A percentile compares a stretch with the other conserved stretches of the same genome.
phyloP scores from a whole-genome alignment of 2,888 invertebrate species.

The Amblyteles armatorius region DNA sequence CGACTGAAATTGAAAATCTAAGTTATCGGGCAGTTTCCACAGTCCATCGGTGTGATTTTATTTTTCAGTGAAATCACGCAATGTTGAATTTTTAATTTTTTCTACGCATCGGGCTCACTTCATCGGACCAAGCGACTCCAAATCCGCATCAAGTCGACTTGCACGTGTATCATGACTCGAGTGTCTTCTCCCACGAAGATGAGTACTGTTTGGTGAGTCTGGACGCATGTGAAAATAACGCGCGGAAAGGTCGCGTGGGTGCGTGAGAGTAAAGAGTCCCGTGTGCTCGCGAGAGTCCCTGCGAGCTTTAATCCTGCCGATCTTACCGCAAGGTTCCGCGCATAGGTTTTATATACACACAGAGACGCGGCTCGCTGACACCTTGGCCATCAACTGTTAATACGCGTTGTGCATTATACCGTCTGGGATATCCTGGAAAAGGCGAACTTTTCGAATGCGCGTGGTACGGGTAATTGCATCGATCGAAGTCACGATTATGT shows the following conservation, averaged over 20 bases:
- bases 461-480: constrained; percentile 46
- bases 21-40: neutral
- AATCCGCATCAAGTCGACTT: constrained; percentile 37
- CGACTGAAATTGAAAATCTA: neutral
- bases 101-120: constrained; percentile 1
- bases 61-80: too few relatives aligned
- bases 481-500: constrained; percentile 54
- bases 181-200: constrained; percentile 64
- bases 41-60: too few relatives aligned
- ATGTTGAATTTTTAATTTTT: neutral
- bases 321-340: constrained; percentile 35
- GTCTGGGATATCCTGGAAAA: constrained; percentile 40
- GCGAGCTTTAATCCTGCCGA: constrained; percentile 65
- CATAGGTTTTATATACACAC: constrained; percentile 11
- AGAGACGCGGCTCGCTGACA: constrained; percentile 53
- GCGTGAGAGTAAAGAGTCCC: constrained; percentile 66
- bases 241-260: constrained; percentile 68
- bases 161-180: constrained; percentile 47
- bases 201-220: constrained; percentile 52
- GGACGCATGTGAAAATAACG: constrained; percentile 66
- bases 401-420: constrained; percentile 56
- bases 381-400: constrained; percentile 42
- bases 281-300: constrained; percentile 53
- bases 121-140: constrained; percentile 13
- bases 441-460: constrained; percentile 19